These are phyloP conservation scores for Acrobasis suavella DNA, from an alignment of 2,888 invertebrate genomes.

Conservation along the genomic window DNA sequence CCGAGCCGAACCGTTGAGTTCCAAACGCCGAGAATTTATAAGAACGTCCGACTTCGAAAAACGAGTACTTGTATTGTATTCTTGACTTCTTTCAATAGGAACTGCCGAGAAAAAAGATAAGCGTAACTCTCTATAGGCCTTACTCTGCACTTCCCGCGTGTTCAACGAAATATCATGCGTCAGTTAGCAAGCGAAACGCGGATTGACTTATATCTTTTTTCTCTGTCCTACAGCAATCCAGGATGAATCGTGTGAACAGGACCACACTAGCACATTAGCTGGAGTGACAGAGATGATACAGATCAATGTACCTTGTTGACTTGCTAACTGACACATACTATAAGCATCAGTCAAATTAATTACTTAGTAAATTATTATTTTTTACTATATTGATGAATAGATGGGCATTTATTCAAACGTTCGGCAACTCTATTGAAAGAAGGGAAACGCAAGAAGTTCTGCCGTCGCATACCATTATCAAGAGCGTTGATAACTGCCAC, in stretches of 20 bases:
- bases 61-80: constrained; percentile 42
- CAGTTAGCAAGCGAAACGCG: neutral
- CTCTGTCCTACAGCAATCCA: neutral
- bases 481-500: constrained; percentile 77
- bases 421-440: neutral
- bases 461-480: constrained; percentile 54
- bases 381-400: neutral
- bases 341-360: too few relatives aligned
- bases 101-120: constrained; percentile 5
- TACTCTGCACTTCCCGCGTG: neutral
- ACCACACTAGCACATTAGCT: too few relatives aligned
- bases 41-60: constrained; percentile 42
- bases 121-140: too few relatives aligned
- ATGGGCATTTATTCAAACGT: neutral
- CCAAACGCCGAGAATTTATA: constrained; percentile 25
- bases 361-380: neutral
- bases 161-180: neutral
- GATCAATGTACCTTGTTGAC: neutral
- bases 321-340: neutral
- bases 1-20: neutral
- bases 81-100: constrained; percentile 37
- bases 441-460: constrained; percentile 37
- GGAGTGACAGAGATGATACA: neutral
- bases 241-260: too few relatives aligned
- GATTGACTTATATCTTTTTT: neutral